phyloP scores from a whole-genome alignment of 2,113 vertebrate genomes.

The Nerophis ophidion region DNA sequence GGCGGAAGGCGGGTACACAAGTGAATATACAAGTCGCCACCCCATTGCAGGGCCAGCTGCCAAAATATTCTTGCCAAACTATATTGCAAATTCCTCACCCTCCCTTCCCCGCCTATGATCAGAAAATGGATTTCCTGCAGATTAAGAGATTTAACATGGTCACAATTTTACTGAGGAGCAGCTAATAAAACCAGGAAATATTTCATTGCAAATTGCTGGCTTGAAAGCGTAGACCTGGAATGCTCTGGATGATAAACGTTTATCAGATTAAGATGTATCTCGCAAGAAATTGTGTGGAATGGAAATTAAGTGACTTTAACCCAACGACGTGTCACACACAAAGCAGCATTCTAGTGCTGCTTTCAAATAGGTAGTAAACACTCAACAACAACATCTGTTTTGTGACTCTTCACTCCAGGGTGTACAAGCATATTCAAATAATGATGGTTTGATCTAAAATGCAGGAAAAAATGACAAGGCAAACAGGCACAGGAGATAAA shows the following conservation, averaged over 20 bases:
- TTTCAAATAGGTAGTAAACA: constrained; percentile 22
- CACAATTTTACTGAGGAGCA: constrained; percentile 41
- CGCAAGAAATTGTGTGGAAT: constrained; percentile 33
- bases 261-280: constrained; percentile 34
- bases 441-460: too few species aligned
- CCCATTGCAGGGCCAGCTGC: too few species aligned
- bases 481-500: not conserved
- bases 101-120: constrained; percentile 12
- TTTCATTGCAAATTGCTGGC: constrained; percentile 20
- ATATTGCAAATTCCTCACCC: constrained; percentile 9
- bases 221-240: constrained; percentile 11
- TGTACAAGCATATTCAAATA: constrained; percentile 14
- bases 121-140: constrained; percentile 38
- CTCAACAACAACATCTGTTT: constrained; percentile 41
- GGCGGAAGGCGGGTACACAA: too few species aligned
- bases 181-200: constrained; percentile 39
- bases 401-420: constrained; percentile 34
- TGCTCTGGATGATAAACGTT: constrained; percentile 21
- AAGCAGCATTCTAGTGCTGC: constrained; percentile 39
- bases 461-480: too few species aligned
- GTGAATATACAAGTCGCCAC: too few species aligned
- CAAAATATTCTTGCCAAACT: not conserved
- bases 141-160: constrained; percentile 47
- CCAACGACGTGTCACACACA: constrained; percentile 24
- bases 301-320: constrained; percentile 3